Percentiles rank a stretch among this genome's conserved stretches.
Evolutionary conservation across 2,888 invertebrate genomes (phyloP).

Genomic region (Cerastoderma edule): DNA sequence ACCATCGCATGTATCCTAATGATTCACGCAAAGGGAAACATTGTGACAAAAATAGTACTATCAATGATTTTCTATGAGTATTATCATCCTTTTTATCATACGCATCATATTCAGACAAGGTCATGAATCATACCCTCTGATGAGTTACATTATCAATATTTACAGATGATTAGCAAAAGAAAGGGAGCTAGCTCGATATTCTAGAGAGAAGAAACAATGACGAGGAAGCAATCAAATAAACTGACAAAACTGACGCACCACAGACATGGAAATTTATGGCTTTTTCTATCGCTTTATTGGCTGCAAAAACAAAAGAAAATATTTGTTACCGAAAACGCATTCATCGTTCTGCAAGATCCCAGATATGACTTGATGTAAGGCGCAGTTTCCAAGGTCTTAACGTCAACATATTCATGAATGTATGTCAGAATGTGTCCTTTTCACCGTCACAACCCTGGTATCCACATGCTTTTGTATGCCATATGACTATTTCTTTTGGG

Average conservation of each 20-base stretch:
- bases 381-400: no score
- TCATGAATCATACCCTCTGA: no score
- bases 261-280: slow-evolving; percentile 7
- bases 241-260: slow-evolving; percentile 16
- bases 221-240: neutral
- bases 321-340: no score
- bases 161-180: neutral
- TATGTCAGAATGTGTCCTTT: no score
- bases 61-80: neutral
- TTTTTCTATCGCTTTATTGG: slow-evolving; percentile 14
- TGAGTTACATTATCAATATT: neutral
- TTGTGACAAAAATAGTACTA: neutral
- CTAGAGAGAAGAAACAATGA: neutral
- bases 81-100: neutral
- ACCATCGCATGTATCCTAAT: no score
- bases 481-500: no score
- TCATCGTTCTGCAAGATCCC: no score
- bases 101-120: no score
- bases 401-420: no score
- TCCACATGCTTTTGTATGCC: no score
- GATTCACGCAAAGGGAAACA: neutral
- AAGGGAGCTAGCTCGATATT: neutral
- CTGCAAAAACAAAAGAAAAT: neutral
- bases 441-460: no score
- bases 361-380: no score